Conservation (phyloP, 2,797 vertebrate genomes). For the Xenops minutus region DNA sequence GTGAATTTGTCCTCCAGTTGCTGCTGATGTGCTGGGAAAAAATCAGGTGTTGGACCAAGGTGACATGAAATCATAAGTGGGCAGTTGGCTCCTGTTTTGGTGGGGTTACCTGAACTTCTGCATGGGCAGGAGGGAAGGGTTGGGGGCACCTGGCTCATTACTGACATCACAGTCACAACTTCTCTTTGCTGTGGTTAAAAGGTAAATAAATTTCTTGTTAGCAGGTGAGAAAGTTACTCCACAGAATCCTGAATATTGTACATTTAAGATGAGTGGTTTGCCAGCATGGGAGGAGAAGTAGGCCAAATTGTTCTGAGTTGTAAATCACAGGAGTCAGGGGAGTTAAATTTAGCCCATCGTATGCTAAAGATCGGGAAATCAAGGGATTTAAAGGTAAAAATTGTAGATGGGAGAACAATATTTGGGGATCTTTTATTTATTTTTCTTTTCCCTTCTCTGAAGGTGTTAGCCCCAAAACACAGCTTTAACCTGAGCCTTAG, state of each 20-base stretch:
- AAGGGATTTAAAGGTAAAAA: background rate
- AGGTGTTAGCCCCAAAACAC: background rate
- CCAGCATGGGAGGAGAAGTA: background rate
- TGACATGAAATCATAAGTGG: background rate
- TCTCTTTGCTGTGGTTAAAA: background rate
- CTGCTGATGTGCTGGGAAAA: background rate
- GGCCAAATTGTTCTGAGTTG: constrained; percentile 23
- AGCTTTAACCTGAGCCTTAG: background rate
- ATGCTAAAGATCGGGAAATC: constrained; percentile 20
- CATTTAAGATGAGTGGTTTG: background rate
- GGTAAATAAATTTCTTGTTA: background rate
- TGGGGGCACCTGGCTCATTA: background rate
- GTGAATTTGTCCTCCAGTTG: accelerated
- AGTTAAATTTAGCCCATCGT: constrained; percentile 25
- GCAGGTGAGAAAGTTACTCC: background rate
- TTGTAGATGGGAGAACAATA: background rate
- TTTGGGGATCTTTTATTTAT: background rate
- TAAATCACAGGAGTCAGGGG: constrained; percentile 17
- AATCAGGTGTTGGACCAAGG: background rate
- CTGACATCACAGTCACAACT: background rate
- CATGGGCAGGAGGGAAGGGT: accelerated
- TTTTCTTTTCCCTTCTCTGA: background rate
- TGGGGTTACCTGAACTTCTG: background rate
- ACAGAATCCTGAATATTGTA: background rate
- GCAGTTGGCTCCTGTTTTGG: accelerated